These are phyloP conservation scores for Oikopleura albicans DNA, from an alignment of 23 tunicate species.

Conservation along the genomic window DNA sequence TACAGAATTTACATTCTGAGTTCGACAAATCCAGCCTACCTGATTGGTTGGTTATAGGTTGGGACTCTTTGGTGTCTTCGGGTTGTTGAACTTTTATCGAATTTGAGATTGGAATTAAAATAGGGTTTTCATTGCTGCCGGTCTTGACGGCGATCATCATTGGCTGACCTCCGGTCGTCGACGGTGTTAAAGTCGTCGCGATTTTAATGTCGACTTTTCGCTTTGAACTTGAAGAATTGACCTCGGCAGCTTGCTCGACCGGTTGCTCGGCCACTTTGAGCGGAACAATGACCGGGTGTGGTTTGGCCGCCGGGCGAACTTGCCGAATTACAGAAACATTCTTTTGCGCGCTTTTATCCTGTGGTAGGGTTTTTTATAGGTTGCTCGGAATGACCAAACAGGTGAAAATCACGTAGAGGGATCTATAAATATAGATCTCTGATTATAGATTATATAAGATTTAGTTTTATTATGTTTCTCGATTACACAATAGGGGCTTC, in stretches of 20 bases:
- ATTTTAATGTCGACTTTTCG: background rate
- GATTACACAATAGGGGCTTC: too few species aligned
- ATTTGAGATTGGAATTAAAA: background rate
- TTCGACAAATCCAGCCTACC: too few species aligned
- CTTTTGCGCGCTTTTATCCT: too few species aligned
- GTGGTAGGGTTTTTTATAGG: too few species aligned
- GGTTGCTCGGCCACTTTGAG: background rate
- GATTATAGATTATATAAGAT: too few species aligned
- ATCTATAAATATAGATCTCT: too few species aligned
- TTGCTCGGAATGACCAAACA: too few species aligned
- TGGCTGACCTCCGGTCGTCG: background rate
- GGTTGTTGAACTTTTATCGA: background rate
- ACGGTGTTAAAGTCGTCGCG: background rate
- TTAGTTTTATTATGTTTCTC: too few species aligned
- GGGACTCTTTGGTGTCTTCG: too few species aligned
- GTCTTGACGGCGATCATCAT: background rate
- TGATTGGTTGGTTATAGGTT: too few species aligned
- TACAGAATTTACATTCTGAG: too few species aligned
- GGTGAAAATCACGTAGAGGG: too few species aligned
- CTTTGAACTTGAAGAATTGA: background rate
- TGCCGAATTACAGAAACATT: background rate
- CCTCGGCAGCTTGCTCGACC: background rate
- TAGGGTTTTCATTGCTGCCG: background rate
- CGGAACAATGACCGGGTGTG: background rate
- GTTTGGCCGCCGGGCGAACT: background rate